phyloP scores from a whole-genome alignment of 2,113 vertebrate species.

The Macaca nemestrina region DNA sequence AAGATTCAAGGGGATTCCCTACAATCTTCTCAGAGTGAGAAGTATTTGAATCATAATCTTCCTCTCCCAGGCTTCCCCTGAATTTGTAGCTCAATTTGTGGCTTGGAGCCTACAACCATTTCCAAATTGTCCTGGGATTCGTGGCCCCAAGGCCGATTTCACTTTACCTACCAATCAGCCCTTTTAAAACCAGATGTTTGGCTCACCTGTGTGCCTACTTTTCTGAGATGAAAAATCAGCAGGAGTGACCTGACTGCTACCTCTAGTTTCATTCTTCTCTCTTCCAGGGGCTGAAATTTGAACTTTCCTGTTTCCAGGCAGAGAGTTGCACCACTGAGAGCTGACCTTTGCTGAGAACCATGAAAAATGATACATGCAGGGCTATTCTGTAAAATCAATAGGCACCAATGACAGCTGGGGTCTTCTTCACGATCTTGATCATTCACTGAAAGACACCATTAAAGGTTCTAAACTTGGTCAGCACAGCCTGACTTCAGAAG shows the following conservation, averaged over 20 bases:
- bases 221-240: not conserved
- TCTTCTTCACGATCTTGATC: not conserved
- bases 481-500: not conserved
- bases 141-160: not conserved
- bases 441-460: not conserved
- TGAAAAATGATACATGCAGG: slow-evolving; percentile 22
- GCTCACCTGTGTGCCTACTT: not conserved
- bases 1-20: slow-evolving; percentile 58
- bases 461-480: not conserved
- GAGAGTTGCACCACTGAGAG: not conserved
- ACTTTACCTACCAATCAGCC: not conserved
- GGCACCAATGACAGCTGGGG: not conserved
- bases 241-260: not conserved
- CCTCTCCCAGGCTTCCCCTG: not conserved
- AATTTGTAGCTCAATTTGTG: not conserved
- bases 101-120: not conserved
- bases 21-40: not conserved
- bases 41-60: not conserved
- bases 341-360: slow-evolving; percentile 36
- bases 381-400: slow-evolving; percentile 37
- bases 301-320: slow-evolving; percentile 51
- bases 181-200: not conserved
- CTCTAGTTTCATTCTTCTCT: not conserved
- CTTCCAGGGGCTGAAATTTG: not conserved
- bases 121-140: not conserved